Base-by-base conservation (phyloP, 2,113 vertebrate genomes). In the Morphnarchus princeps region DNA sequence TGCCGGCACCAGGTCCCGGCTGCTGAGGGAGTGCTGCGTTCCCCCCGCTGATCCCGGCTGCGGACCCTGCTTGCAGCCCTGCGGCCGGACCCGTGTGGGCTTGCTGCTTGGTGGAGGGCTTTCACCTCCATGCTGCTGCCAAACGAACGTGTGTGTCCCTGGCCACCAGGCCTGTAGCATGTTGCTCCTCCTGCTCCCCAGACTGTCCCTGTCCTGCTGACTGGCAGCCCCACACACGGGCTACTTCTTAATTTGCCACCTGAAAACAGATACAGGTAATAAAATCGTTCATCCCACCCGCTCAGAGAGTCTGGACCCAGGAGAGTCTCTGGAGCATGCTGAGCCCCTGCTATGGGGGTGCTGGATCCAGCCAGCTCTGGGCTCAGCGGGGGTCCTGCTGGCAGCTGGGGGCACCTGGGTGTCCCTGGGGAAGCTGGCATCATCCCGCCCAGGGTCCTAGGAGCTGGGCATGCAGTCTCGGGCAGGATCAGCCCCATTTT, bases 161-260 rank as follows among this genome's bases (percentile, higher is more conserved):
- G 73, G 73, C 66, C 87, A 72, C 65, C 57, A 57, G 67, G 70
- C 77, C 81, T 79, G 77, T 72, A 95, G 95, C 91, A 93, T 96
- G 95, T 85, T 8, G 11, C 71, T 87, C 76, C 10, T 92, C 29
- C 57, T 87, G 32, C 40, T 72, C 54, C 36, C 28, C 0, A 0
- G 58, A 88, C 52, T 69, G 88, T 76, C 34, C 70, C 34, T 4
- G 1, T 84, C 80, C 62, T 59, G 65, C 81, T 62, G 42, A 94
- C 69, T 58, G n/a, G 72, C 63, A 89, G 89, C 87, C 87, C 72
- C 2, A 1, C 43, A 63, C n/a, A 50, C 0, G 36, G 95, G 81
- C 84, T 93, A 13, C 34, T 43, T 87, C 82, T 84, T 73, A 85
- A 78, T 91, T 79, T 91, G 93, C 65, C 66, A 82, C 66, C 34